Percentiles rank a stretch among this genome's conserved stretches.
Conservation (phyloP, 1,140 invertebrate genomes). For the Drosophila tropicalis region DNA sequence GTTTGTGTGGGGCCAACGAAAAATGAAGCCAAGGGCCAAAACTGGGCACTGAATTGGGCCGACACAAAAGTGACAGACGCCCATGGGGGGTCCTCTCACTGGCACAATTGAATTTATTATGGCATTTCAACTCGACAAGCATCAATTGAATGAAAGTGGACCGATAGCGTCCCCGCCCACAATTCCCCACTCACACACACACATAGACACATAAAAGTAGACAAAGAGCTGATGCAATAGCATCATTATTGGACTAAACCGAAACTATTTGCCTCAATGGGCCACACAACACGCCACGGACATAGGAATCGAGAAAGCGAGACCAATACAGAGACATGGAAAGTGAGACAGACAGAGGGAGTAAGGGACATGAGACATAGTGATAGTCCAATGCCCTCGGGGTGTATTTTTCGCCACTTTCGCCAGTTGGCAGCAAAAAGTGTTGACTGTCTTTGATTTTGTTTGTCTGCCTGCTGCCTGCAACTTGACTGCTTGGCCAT, state of each 20-base stretch:
- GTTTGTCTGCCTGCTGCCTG: conserved; percentile 58
- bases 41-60: conserved; percentile 35
- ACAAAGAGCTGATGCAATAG: conserved; percentile 59
- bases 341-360: conserved; percentile 3
- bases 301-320: conserved; percentile 32
- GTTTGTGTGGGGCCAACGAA: conserved; percentile 2
- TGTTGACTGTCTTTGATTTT: conserved; percentile 79
- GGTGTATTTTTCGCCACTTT: conserved; percentile 76
- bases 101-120: conserved; percentile 80
- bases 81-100: conserved; percentile 45
- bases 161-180: conserved; percentile 31
- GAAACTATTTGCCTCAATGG: conserved; percentile 79
- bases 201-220: conserved; percentile 18
- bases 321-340: conserved; percentile 1
- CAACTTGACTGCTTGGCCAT: background rate
- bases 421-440: conserved; percentile 51
- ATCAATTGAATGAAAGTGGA: conserved; percentile 78
- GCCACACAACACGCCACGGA: conserved; percentile 69
- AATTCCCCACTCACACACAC: conserved; percentile 2
- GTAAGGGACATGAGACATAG: background rate
- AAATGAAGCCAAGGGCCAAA: conserved; percentile 18
- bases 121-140: conserved; percentile 73
- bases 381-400: conserved; percentile 67
- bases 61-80: conserved; percentile 63
- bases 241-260: conserved; percentile 78